Conservation (phyloP, 2,113 vertebrate species). For the Pteruthius melanotis region DNA sequence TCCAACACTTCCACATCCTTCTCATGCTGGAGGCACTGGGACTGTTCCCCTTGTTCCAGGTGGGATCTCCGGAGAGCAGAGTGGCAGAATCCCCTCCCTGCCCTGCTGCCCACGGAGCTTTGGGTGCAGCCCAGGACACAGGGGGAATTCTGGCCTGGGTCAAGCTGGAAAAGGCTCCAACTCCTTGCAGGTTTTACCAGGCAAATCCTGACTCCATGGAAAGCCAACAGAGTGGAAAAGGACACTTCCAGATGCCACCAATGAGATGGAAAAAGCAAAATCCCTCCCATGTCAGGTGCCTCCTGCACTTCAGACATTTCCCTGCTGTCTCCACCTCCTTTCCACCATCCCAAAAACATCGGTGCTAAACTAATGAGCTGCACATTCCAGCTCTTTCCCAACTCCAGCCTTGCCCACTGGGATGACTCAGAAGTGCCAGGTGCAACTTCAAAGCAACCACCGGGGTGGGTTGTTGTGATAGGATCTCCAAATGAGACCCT, state of each 20-base stretch:
- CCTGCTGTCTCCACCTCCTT: background rate
- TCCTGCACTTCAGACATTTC: background rate
- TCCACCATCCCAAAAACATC: background rate
- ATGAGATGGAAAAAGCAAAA: background rate
- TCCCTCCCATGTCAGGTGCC: background rate
- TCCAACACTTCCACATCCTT: background rate
- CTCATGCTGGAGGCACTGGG: background rate
- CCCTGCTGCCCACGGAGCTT: background rate
- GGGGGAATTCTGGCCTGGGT: too few species aligned
- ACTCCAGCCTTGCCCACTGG: background rate
- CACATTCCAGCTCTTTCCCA: background rate
- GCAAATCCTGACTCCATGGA: background rate
- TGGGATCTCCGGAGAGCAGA: background rate
- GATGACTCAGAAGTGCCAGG: background rate
- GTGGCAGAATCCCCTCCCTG: background rate
- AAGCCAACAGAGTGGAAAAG: background rate
- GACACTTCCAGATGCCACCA: background rate
- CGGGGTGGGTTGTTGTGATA: background rate
- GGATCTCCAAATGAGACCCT: background rate
- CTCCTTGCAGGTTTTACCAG: background rate
- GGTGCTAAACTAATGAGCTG: background rate
- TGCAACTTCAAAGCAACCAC: conserved; percentile 1
- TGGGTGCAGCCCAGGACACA: background rate
- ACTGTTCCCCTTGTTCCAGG: background rate
- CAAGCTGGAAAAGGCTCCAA: background rate